Conservation (phyloP, 2,797 vertebrate genomes). For the Echiichthys vipera region DNA sequence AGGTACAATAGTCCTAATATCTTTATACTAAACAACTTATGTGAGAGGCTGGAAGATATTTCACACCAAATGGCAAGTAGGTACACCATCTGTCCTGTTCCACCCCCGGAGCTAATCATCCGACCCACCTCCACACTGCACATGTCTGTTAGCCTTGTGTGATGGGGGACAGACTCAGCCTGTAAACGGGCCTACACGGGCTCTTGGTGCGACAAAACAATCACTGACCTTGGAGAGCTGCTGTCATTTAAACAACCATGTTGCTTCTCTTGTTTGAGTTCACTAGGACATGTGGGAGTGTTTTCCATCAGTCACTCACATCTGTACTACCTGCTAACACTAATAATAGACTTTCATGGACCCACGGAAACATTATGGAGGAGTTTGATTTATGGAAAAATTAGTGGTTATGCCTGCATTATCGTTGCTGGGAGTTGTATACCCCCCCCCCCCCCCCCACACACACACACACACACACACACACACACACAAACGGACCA, state of each 20-base stretch:
- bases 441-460: too few relatives aligned
- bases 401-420: background rate
- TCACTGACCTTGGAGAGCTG: slow-evolving; percentile 30
- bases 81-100: too few relatives aligned
- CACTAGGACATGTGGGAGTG: background rate
- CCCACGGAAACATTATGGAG: background rate
- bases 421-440: background rate
- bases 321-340: background rate
- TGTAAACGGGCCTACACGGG: too few relatives aligned
- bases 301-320: background rate
- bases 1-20: too few relatives aligned
- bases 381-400: background rate
- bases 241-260: slow-evolving; percentile 24
- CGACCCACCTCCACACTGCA: too few relatives aligned
- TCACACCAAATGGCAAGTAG: too few relatives aligned
- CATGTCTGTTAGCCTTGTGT: too few relatives aligned
- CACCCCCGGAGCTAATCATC: too few relatives aligned
- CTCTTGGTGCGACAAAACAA: slow-evolving; percentile 43
- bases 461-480: background rate
- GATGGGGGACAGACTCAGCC: too few relatives aligned
- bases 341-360: background rate
- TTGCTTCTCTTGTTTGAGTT: background rate
- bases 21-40: too few relatives aligned
- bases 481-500: background rate
- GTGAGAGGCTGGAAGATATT: too few relatives aligned